These are phyloP conservation scores for Bombus balteatus DNA, from an alignment of 1,140 invertebrate species.

Conservation along the genomic window DNA sequence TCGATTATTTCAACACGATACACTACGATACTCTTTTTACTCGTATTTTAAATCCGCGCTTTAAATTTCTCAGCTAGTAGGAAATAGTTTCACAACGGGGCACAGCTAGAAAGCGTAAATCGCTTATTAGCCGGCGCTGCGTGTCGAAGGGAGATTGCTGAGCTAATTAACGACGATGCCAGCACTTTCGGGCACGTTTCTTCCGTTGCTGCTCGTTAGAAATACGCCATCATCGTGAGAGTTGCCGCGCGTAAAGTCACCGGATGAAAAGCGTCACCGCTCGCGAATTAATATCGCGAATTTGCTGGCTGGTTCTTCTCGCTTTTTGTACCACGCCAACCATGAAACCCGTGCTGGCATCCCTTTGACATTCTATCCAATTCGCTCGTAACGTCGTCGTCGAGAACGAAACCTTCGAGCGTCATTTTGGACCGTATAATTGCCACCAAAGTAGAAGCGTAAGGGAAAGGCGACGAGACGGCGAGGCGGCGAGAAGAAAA, in stretches of 20 bases:
- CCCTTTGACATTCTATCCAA: conserved; percentile 39
- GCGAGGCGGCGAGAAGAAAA: background rate
- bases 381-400: background rate
- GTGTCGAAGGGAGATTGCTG: conserved; percentile 1
- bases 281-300: conserved; percentile 49
- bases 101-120: background rate
- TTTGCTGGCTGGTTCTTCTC: conserved; percentile 4
- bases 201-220: conserved; percentile 1
- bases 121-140: background rate
- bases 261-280: background rate
- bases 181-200: conserved; percentile 17
- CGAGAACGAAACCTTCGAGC: conserved; percentile 6
- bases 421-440: conserved; percentile 27
- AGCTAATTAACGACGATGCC: conserved; percentile 22
- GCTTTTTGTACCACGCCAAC: conserved; percentile 8
- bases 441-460: conserved; percentile 11
- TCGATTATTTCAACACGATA: background rate
- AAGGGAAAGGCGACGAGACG: background rate
- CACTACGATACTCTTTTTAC: background rate
- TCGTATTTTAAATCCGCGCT: no score
- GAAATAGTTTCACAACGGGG: background rate
- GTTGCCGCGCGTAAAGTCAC: background rate
- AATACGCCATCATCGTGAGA: background rate
- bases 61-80: background rate
- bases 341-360: conserved; percentile 35